These are phyloP conservation scores for Mizuhopecten yessoensis DNA, from an alignment of 1,140 invertebrate species.

Conservation along the genomic window DNA sequence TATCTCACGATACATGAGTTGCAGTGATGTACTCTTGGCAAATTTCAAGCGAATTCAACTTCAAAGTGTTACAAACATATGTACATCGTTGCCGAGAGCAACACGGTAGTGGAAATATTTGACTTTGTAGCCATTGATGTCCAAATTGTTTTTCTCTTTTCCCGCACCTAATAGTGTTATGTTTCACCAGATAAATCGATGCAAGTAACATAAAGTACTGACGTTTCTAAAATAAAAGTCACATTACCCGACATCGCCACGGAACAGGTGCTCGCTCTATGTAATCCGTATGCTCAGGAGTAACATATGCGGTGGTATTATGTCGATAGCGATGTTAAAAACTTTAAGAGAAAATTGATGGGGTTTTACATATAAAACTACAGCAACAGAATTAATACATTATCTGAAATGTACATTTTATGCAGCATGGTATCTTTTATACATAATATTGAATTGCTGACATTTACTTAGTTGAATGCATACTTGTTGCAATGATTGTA, in stretches of 20 bases:
- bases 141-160: background rate
- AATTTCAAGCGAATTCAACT: background rate
- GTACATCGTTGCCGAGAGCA: background rate
- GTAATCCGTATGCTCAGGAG: background rate
- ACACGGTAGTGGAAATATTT: background rate
- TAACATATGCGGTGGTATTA: background rate
- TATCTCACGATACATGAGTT: background rate
- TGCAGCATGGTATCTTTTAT: background rate
- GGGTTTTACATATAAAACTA: too few species aligned
- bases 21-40: background rate
- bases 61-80: slow-evolving; percentile 1
- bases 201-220: background rate
- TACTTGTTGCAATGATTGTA: background rate
- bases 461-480: background rate
- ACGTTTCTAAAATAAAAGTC: background rate
- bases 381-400: background rate
- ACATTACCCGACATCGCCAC: background rate
- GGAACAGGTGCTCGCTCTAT: background rate
- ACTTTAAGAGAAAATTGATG: background rate
- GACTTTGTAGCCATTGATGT: slow-evolving; percentile 31
- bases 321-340: background rate
- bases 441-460: background rate
- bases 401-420: background rate
- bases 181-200: slow-evolving; percentile 33
- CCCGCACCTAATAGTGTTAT: background rate